Conservation (phyloP, 2,797 vertebrate genomes). For the Kryptopterus vitreolus region DNA sequence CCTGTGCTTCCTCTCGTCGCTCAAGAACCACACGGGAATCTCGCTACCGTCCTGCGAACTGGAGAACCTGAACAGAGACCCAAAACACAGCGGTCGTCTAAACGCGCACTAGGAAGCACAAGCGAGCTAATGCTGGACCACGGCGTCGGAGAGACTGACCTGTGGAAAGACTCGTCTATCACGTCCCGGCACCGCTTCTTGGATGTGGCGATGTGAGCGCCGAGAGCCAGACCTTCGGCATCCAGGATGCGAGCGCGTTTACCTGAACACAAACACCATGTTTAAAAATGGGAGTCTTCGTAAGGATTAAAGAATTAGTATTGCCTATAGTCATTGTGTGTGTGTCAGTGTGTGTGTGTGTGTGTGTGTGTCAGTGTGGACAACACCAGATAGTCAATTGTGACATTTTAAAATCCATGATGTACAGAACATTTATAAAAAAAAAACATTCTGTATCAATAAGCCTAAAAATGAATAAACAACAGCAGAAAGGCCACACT, state of each 20-base stretch:
- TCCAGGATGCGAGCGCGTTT: conserved; percentile 83
- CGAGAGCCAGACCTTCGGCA: conserved; percentile 88
- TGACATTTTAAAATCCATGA: no score
- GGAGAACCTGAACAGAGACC: conserved; percentile 74
- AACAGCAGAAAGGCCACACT: no score
- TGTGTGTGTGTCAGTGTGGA: no score
- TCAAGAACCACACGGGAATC: conserved; percentile 88
- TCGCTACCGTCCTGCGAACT: conserved; percentile 83
- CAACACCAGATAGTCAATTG: no score
- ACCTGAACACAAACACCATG: conserved; percentile 60
- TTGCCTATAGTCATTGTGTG: no score
- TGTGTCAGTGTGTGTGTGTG: no score
- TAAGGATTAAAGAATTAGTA: no score
- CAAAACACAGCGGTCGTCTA: background rate
- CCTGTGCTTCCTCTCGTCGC: conserved; percentile 88
- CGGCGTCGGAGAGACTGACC: conserved; percentile 64
- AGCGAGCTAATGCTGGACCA: no score
- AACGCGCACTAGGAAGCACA: background rate
- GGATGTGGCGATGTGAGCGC: conserved; percentile 84
- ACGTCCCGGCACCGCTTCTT: conserved; percentile 86
- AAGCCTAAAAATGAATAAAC: no score
- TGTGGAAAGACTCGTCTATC: conserved; percentile 88
- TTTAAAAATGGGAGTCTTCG: no score
- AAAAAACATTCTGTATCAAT: no score
- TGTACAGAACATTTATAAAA: no score